Percentiles rank a stretch among this genome's conserved stretches.
These are phyloP conservation scores for Pollenia griseotomentosa DNA, from an alignment of 2,888 invertebrate species.

Conservation along the genomic window DNA sequence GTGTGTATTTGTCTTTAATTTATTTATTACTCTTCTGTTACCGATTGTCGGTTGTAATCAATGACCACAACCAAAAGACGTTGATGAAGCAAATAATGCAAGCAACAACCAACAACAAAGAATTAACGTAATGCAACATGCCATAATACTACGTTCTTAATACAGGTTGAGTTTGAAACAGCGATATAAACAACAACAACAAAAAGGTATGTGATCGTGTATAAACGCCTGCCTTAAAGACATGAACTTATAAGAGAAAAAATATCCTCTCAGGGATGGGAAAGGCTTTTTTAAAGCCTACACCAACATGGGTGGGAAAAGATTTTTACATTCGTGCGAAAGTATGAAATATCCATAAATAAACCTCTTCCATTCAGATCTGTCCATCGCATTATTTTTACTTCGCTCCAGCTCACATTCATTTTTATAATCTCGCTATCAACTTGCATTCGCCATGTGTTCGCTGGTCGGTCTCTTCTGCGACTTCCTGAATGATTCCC, in stretches of 20 bases:
- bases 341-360: too few species aligned
- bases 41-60: slow-evolving; percentile 46
- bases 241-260: slow-evolving; percentile 48
- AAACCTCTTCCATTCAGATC: too few species aligned
- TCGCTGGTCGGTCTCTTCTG: too few species aligned
- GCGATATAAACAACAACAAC: slow-evolving; percentile 24
- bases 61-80: slow-evolving; percentile 61
- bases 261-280: too few species aligned
- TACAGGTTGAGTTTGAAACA: slow-evolving; percentile 57
- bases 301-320: too few species aligned
- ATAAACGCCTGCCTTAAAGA: slow-evolving; percentile 63
- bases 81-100: slow-evolving; percentile 28
- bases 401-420: too few species aligned
- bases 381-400: too few species aligned
- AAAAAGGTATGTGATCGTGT: slow-evolving; percentile 52
- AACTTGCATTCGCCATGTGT: too few species aligned
- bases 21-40: slow-evolving; percentile 23
- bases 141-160: slow-evolving; percentile 19
- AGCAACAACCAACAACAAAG: slow-evolving; percentile 16
- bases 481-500: too few species aligned
- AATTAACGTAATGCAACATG: slow-evolving; percentile 50
- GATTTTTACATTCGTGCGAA: too few species aligned
- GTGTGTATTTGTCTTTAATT: slow-evolving; percentile 39
- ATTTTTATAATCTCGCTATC: too few species aligned
- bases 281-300: too few species aligned